phyloP scores from a whole-genome alignment of 2,888 invertebrate genomes.

The Allophyes oxyacanthae region DNA sequence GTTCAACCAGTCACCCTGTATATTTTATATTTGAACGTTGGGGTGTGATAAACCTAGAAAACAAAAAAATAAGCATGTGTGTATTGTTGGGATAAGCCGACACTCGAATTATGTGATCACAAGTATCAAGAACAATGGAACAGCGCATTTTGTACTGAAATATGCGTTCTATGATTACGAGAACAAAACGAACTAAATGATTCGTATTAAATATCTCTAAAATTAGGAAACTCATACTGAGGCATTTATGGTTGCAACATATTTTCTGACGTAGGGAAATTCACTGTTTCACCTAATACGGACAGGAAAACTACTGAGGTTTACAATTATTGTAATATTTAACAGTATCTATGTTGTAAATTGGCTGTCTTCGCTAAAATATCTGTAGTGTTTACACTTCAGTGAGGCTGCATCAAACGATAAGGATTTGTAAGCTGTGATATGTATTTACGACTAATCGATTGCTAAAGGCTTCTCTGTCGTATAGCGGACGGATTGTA shows the following conservation, averaged over 20 bases:
- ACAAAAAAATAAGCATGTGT: slow-evolving; percentile 6
- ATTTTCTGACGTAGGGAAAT: not conserved
- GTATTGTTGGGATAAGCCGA: not conserved
- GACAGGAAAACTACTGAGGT: not conserved
- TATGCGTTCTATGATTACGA: not conserved
- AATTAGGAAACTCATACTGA: not conserved
- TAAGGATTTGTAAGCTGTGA: slow-evolving; percentile 3
- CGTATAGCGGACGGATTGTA: slow-evolving; percentile 32
- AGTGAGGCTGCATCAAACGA: not conserved
- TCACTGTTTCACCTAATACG: not conserved
- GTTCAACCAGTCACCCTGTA: too few relatives aligned
- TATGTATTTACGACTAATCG: slow-evolving; percentile 13
- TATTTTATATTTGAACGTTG: too few relatives aligned
- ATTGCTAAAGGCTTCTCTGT: slow-evolving; percentile 1
- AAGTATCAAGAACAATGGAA: not conserved
- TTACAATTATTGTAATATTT: not conserved
- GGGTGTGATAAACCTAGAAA: not conserved
- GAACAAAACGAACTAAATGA: too few relatives aligned
- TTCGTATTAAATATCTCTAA: too few relatives aligned
- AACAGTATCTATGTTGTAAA: slow-evolving; percentile 12
- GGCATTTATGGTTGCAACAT: not conserved
- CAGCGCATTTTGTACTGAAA: not conserved
- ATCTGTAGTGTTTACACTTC: too few relatives aligned
- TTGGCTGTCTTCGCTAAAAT: not conserved
- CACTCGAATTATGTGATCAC: not conserved